Evolutionary conservation across 2,888 invertebrate species (phyloP).

Genomic region (Amiota communis): DNA sequence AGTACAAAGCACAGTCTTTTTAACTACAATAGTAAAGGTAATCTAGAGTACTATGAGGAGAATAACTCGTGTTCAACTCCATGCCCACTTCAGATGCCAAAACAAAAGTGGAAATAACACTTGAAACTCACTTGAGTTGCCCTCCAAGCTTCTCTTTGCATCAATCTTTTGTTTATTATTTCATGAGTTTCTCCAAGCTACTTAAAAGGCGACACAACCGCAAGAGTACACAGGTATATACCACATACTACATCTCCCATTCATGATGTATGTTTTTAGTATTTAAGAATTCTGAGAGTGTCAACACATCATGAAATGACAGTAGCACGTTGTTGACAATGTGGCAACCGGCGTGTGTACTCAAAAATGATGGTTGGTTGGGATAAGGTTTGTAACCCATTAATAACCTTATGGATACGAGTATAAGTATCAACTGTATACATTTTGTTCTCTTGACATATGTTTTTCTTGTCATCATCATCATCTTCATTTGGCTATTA

Average conservation of each 20-base stretch:
- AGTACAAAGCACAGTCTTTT: no score
- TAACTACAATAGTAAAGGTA: neutral
- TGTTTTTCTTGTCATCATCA: neutral
- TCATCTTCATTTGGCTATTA: slow-evolving; percentile 19
- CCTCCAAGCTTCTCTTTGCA: neutral
- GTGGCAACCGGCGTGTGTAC: neutral
- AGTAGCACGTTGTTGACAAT: slow-evolving; percentile 16
- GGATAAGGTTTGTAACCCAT: no score
- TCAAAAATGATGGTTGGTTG: neutral
- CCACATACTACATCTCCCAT: neutral
- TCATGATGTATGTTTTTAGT: neutral
- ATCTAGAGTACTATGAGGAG: neutral
- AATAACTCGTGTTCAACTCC: neutral
- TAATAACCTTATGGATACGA: no score
- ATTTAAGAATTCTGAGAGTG: slow-evolving; percentile 28
- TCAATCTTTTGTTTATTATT: neutral
- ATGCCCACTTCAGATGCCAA: neutral
- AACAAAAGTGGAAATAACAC: slow-evolving; percentile 13
- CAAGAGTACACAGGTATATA: neutral
- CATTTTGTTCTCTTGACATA: neutral
- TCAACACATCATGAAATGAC: slow-evolving; percentile 31
- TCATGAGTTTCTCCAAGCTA: no score
- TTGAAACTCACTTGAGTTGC: neutral
- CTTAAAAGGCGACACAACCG: no score
- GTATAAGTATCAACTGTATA: no score